Evolutionary conservation across 2,113 vertebrate genomes (phyloP).

Genomic region (Rostratula benghalensis): DNA sequence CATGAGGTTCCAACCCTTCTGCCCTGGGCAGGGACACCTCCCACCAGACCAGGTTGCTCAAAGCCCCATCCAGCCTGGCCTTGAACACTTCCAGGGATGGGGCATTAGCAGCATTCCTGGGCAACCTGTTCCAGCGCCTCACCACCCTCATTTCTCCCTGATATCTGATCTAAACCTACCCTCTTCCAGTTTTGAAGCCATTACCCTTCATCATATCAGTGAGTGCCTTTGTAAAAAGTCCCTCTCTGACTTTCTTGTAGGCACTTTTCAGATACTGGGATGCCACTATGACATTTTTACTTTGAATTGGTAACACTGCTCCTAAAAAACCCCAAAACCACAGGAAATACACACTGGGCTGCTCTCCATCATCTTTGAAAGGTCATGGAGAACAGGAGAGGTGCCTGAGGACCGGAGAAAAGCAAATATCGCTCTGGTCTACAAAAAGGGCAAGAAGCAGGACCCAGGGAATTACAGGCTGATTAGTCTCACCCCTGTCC

Average conservation of each 20-base stretch:
- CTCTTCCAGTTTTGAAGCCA: background rate
- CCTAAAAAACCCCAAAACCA: background rate
- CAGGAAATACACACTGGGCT: fast-evolving
- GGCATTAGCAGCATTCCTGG: background rate
- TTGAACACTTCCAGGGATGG: background rate
- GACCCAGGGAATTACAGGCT: no score
- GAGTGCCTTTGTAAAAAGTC: background rate
- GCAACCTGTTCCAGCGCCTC: background rate
- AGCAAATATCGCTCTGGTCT: no score
- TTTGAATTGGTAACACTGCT: background rate
- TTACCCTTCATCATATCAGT: background rate
- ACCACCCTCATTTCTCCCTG: background rate
- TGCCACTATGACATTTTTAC: background rate
- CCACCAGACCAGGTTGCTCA: background rate
- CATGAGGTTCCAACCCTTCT: background rate
- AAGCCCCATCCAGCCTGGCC: background rate
- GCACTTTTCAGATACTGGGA: background rate
- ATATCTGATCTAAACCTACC: background rate
- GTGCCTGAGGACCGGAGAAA: no score
- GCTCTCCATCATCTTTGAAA: no score
- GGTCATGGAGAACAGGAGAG: no score
- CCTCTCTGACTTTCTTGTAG: background rate
- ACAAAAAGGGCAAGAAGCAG: no score
- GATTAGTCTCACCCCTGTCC: no score
- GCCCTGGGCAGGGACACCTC: background rate